Percentiles rank a stretch among this genome's conserved stretches.
These are phyloP conservation scores for Psilopogon haemacephalus DNA, from an alignment of 2,113 vertebrate genomes.

Conservation along the genomic window DNA sequence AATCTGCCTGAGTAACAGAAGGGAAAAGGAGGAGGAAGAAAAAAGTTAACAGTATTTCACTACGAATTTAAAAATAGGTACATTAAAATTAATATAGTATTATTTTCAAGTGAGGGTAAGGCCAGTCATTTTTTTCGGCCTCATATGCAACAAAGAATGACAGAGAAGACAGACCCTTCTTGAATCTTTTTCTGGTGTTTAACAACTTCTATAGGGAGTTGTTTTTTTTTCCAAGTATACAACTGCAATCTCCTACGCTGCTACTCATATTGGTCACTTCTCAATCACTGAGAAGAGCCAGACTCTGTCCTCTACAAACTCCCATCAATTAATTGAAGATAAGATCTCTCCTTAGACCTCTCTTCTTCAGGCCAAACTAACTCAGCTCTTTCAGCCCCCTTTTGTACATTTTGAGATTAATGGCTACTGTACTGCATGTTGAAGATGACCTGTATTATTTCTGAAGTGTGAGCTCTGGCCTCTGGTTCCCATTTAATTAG, in stretches of 20 bases:
- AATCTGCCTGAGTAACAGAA: not conserved
- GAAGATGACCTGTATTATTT: not conserved
- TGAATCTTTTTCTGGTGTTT: not conserved
- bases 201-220: not conserved
- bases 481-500: not conserved
- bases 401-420: not conserved
- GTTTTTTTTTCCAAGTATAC: not conserved
- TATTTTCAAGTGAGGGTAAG: not conserved
- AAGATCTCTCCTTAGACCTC: not conserved
- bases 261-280: not conserved
- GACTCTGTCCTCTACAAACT: not conserved
- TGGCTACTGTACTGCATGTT: not conserved
- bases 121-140: not conserved
- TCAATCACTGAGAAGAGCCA: not conserved
- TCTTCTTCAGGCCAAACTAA: not conserved
- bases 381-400: not conserved
- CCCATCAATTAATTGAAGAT: rapidly evolving
- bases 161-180: not conserved
- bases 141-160: not conserved
- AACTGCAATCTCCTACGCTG: not conserved
- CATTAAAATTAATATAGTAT: not conserved
- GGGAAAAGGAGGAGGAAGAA: not conserved
- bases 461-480: not conserved
- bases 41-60: not conserved
- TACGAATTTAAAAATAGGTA: not conserved